Evolutionary conservation across 2,888 invertebrate species (phyloP).

Genomic region (Trypoxylon attenuatum): DNA sequence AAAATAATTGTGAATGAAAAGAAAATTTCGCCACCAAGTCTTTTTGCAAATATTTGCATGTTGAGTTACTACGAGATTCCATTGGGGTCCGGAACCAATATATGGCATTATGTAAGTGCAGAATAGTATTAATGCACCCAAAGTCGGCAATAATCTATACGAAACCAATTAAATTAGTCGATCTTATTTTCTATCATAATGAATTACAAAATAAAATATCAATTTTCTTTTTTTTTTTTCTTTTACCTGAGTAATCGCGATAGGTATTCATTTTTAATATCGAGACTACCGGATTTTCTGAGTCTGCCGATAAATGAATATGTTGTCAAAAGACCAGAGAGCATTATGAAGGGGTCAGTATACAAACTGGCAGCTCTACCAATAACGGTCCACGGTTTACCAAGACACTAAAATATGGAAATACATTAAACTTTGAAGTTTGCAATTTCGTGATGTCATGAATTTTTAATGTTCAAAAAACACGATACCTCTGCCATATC

Average conservation of each 20-base stretch:
- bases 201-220: neutral
- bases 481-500: slow-evolving; percentile 79
- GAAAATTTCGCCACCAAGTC: slow-evolving; percentile 83
- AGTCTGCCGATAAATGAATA: slow-evolving; percentile 80
- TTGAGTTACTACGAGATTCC: slow-evolving; percentile 82
- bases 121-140: slow-evolving; percentile 80
- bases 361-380: slow-evolving; percentile 83
- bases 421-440: neutral
- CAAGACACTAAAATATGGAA: slow-evolving; percentile 75
- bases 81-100: slow-evolving; percentile 81
- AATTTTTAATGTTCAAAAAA: neutral
- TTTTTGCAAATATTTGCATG: slow-evolving; percentile 82
- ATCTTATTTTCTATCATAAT: neutral
- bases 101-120: slow-evolving; percentile 81
- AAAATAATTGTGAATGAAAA: slow-evolving; percentile 84
- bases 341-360: slow-evolving; percentile 83
- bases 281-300: slow-evolving; percentile 76
- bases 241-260: slow-evolving; percentile 78
- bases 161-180: too few relatives aligned
- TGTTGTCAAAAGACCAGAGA: slow-evolving; percentile 81
- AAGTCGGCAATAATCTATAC: slow-evolving; percentile 79
- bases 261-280: slow-evolving; percentile 79
- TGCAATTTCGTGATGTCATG: neutral
- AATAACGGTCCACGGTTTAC: slow-evolving; percentile 81
- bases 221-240: neutral